Evolutionary conservation across 2,797 vertebrate genomes (phyloP), one percentile per base, ranked within the genome.

Genomic region (Otolemur crassicaudatus): DNA sequence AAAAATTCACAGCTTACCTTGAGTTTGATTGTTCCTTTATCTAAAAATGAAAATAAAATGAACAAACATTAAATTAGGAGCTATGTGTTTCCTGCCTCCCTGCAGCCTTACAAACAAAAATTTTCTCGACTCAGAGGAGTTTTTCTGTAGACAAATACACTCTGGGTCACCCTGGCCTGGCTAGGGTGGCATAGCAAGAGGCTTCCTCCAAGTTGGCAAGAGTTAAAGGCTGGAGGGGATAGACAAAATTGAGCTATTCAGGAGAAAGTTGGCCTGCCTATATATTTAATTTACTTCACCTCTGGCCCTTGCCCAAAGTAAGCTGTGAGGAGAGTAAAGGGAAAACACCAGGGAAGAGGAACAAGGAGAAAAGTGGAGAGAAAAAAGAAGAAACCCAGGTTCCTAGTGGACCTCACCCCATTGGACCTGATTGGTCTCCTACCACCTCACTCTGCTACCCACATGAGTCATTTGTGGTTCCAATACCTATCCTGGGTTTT

Each of bases 21-120:
- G 94, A 99, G 98, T 95, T 99, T 99, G 97, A 99, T 98, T 80
- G 98, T 99, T 97, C 99, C 99, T 99, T 99, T 99, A 98, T 99
- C 99, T 99, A 97, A 97, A 99, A 98, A 83, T 91, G 20, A 96
- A 86, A 96, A 60, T 88, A 75, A 95, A 87, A 83, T 25, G 40
- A 88, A 76, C 88, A 72, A 43, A 22, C 19, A 82, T 97, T 96
- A 96, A 83, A 40, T 73, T 2, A 14, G 40, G 63, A 79, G 40
- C 81, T 27, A 8, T 61, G 37, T 90, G 13, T 77, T 77, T n/a
- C 56, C 75, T 37, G 65, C 29, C 58, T 79, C 58, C 40, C n/a
- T 22, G 4, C 31, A 27, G 92, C 72, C 83, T 79, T 90, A 37
- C 43, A 63, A 82, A 76, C 8, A 58, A 46, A 90, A 29, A 85